phyloP scores from a whole-genome alignment of 2,113 vertebrate species.

The Corvus moneduloides region DNA sequence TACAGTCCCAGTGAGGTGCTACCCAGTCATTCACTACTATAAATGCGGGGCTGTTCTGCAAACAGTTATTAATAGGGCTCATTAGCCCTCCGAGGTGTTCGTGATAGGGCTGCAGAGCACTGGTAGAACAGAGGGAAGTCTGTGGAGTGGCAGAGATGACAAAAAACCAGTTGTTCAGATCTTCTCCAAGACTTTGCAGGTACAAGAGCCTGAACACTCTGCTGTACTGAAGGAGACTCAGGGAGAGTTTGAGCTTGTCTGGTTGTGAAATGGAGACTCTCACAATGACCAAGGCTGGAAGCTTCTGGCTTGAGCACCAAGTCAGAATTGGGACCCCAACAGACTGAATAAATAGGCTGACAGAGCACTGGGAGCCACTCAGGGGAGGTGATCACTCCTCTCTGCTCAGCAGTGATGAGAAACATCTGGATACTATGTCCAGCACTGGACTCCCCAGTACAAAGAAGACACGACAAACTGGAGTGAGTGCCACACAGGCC shows the following conservation, averaged over 20 bases:
- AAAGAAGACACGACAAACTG: neutral
- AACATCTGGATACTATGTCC: neutral
- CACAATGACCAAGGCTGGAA: neutral
- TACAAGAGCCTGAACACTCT: neutral
- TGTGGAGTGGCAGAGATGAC: neutral
- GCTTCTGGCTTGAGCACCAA: neutral
- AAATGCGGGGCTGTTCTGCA: neutral
- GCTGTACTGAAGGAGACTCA: neutral
- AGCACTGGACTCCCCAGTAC: neutral
- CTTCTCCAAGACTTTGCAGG: neutral
- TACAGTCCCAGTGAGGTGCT: neutral
- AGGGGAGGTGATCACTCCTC: neutral
- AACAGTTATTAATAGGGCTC: neutral
- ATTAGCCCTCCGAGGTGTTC: neutral
- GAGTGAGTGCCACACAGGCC: neutral
- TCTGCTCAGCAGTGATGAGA: neutral
- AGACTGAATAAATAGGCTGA: neutral
- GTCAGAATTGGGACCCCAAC: too few species aligned
- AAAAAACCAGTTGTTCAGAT: neutral
- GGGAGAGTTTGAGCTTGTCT: neutral
- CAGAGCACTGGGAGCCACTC: neutral
- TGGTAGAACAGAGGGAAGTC: neutral
- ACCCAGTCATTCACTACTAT: neutral
- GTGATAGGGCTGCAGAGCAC: neutral
- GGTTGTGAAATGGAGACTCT: neutral